Conservation (phyloP, 2,797 vertebrate species). For the Chrosomus eos region DNA sequence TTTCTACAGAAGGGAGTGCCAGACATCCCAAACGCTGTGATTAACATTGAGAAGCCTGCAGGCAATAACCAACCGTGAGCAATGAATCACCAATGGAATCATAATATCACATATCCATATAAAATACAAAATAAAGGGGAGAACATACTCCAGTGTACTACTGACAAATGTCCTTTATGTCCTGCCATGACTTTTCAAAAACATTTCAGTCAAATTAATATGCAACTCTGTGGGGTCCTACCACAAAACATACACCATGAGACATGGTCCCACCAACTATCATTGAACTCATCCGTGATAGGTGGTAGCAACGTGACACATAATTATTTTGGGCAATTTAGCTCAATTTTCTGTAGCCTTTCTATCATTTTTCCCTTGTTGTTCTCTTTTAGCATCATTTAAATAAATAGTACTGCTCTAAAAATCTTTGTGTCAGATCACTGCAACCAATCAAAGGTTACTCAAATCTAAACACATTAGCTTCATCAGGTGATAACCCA, state of each 20-base stretch:
- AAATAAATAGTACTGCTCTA: background rate
- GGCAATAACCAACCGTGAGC: constrained; percentile 18
- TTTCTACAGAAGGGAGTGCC: constrained; percentile 85
- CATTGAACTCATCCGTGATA: background rate
- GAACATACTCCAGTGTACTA: background rate
- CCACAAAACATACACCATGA: background rate
- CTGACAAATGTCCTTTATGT: background rate
- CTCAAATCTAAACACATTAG: background rate
- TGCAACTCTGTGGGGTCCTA: background rate
- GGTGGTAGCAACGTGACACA: background rate
- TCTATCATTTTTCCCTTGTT: background rate
- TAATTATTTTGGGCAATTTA: background rate
- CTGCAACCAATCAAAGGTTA: background rate
- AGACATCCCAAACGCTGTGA: constrained; percentile 83
- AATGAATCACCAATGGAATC: background rate
- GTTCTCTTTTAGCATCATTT: background rate
- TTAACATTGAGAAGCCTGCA: constrained; percentile 84
- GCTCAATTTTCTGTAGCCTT: background rate
- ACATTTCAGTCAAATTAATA: background rate
- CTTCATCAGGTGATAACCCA: background rate
- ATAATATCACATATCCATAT: background rate
- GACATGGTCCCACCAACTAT: background rate
- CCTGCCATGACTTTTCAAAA: background rate
- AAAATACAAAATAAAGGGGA: background rate
- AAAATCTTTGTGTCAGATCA: background rate